Evolutionary conservation across 2,113 vertebrate species (phyloP), one percentile per base, ranked within the genome.

Genomic region (Elephas maximus): DNA sequence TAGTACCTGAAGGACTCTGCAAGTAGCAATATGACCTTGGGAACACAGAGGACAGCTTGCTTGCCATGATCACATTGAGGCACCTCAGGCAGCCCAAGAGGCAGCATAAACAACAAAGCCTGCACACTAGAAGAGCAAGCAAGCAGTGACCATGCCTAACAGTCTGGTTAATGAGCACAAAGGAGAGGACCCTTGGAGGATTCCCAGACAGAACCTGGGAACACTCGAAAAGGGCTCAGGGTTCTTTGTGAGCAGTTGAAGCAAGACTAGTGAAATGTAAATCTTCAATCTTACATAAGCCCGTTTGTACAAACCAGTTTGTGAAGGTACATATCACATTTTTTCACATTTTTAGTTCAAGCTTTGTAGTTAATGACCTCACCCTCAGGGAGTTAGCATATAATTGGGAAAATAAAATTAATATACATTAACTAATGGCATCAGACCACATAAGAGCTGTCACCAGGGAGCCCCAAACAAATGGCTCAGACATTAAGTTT

Each of bases 361-460:
- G 73, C 53, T 96, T 97, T 74, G 45, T 74, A 37, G 67, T 97
- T 95, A 86, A 93, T 88, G 76, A 96, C 67, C 60, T 93, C n/a
- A 82, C 65, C 92, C 88, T 95, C 41, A 8, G 62, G 91, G 73
- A 44, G 7, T 88, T 93, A 85, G 92, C 77, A 92, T 96, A 88
- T 93, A 96, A 95, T 65, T 97, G 80, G 88, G 65, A 74, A 97
- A 96, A 90, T 93, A 84, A 97, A 97, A 97, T 95, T 97, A 97
- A 97, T 96, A 97, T 88, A 95, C 74, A 96, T 91, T 92, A 97
- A 97, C 90, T 95, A 96, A 95, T 93, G 78, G 51, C 88, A 51
- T 84, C 84, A 95, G 65, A 92, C 62, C 87, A 80, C 67, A 88
- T 85, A 96, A 90, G 51, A 94, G 53, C 87, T 94, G 45, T 94